Conservation (phyloP, 1,140 invertebrate species). For the Drosophila sproati region DNA sequence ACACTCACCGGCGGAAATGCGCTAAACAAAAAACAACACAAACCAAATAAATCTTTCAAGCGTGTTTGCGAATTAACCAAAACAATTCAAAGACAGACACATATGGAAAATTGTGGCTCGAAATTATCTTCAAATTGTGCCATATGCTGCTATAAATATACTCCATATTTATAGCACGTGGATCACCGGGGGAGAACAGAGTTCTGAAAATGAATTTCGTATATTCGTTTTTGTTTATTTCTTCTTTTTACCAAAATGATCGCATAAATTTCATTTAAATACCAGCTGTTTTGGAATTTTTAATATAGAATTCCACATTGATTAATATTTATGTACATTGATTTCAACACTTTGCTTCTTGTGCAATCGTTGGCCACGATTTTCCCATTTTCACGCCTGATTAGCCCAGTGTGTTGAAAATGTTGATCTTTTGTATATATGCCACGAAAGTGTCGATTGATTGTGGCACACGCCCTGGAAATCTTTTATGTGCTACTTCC, state of each 20-base stretch:
- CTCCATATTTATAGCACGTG: constrained; percentile 31
- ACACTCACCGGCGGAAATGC: constrained; percentile 35
- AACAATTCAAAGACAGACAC: constrained; percentile 26
- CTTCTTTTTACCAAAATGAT: background rate
- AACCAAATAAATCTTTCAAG: constrained; percentile 49
- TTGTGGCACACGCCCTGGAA: constrained; percentile 51
- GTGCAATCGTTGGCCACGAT: constrained; percentile 43
- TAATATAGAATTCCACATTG: background rate
- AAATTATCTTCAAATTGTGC: constrained; percentile 17
- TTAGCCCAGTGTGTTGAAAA: constrained; percentile 70
- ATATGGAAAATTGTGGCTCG: background rate
- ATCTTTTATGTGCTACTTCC: constrained; percentile 11
- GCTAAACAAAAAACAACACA: constrained; percentile 5
- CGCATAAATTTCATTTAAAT: constrained; percentile 16
- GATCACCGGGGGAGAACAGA: background rate
- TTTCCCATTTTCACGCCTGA: constrained; percentile 71
- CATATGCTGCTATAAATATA: constrained; percentile 53
- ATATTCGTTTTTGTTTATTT: background rate
- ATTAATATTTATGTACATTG: constrained; percentile 39
- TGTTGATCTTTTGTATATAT: constrained; percentile 47
- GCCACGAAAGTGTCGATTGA: constrained; percentile 64
- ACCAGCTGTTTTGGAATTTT: constrained; percentile 4
- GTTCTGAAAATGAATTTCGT: background rate
- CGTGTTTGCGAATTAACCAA: constrained; percentile 39
- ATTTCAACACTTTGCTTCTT: constrained; percentile 60